phyloP scores from a whole-genome alignment of 1,140 invertebrate genomes.

The Habropoda laboriosa region DNA sequence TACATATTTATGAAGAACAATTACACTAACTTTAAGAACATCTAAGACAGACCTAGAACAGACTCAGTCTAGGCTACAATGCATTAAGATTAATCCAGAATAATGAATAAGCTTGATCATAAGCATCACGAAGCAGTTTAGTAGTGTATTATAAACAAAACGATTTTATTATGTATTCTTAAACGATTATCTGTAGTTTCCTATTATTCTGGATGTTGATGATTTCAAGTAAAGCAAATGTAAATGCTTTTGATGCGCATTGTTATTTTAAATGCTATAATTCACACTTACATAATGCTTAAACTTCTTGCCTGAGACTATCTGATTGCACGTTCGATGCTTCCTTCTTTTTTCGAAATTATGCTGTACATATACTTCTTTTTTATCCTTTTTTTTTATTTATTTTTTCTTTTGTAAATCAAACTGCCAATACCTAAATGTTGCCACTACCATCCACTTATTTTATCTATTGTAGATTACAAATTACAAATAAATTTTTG shows the following conservation, averaged over 20 bases:
- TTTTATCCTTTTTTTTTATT: neutral
- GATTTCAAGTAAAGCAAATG: conserved; percentile 67
- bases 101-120: conserved; percentile 74
- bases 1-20: conserved; percentile 51
- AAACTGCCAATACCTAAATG: conserved; percentile 36
- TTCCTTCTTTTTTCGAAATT: conserved; percentile 38
- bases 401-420: neutral
- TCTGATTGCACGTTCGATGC: conserved; percentile 74
- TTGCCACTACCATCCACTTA: conserved; percentile 52
- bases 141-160: conserved; percentile 66
- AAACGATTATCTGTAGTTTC: conserved; percentile 52
- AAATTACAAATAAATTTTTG: neutral
- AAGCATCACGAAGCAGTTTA: conserved; percentile 54
- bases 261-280: conserved; percentile 18
- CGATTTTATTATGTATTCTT: conserved; percentile 47
- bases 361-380: neutral
- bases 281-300: conserved; percentile 71
- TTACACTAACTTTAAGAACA: conserved; percentile 46
- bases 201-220: conserved; percentile 79
- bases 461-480: conserved; percentile 24
- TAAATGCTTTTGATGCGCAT: conserved; percentile 61
- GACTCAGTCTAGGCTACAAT: conserved; percentile 80
- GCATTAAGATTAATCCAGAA: conserved; percentile 79
- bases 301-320: conserved; percentile 70
- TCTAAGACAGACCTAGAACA: conserved; percentile 82